Base-by-base conservation (phyloP, 1,140 invertebrate species). In the Anadara kagoshimensis region DNA sequence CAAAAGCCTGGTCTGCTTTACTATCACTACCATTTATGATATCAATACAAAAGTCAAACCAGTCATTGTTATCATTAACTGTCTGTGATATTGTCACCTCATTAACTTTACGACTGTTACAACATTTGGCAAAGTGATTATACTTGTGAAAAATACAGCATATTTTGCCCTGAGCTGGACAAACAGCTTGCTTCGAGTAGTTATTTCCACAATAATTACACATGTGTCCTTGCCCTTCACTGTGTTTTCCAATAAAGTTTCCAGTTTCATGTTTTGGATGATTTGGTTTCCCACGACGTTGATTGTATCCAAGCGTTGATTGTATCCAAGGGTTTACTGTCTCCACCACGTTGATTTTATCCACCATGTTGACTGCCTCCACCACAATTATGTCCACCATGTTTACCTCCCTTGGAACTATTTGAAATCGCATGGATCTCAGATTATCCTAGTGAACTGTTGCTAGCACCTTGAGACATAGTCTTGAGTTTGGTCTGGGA, bases 51-150 rank as follows among this genome's bases (percentile, higher is more conserved):
- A 66, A 65, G n/a, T 72, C 57, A 18, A 24, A 20, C 22, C 14
- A 36, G 8, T 10, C 22, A 18, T 58, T 24, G 16, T 36, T 43
- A 22, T 62, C 61, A 49, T 26, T 12, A 45, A 12, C 16, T 5
- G 7, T 36, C 26, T 14, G 12, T 45, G 16, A 45, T 59, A n/a
- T 67, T 51, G 54, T 7, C 29, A 47, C 11, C 44, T 47, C 5
- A 22, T 56, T 62, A 20, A 16, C 3, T 57, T 53, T 65, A 22
- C 22, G 54, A 26, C 16, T n/a, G 22, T 22, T n/a, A 69, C 58
- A 68, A 14, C 63, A 41, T 36, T 54, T 59, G 43, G 58, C 54
- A 16, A 77, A 77, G 41, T 73, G 59, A 41, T 70, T 64, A 10
- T 20, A 65, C 59, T 59, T 69, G 16, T 51, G 3, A 49, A 58